These are phyloP conservation scores for Volucella inanis DNA, from an alignment of 2,888 invertebrate genomes.

Conservation along the genomic window DNA sequence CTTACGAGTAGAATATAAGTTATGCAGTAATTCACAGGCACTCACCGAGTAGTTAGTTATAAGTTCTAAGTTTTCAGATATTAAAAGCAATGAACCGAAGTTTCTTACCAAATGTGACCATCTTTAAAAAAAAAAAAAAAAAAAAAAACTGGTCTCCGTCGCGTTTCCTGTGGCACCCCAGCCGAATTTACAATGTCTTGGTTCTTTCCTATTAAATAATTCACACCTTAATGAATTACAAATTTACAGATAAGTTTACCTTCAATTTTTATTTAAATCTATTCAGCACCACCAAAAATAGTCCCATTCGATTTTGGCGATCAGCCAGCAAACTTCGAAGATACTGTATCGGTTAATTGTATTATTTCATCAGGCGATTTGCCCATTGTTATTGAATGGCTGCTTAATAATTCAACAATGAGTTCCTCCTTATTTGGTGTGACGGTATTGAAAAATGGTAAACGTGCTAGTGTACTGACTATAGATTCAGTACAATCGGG, in stretches of 20 bases:
- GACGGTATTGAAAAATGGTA: constrained; percentile 80
- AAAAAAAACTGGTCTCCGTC: too few relatives aligned
- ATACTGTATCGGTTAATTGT: constrained; percentile 86
- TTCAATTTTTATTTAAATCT: neutral
- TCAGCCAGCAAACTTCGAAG: constrained; percentile 85
- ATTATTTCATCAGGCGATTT: constrained; percentile 88
- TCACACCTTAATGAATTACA: too few relatives aligned
- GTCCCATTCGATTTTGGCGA: constrained; percentile 89
- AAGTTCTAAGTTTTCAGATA: too few relatives aligned
- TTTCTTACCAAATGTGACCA: too few relatives aligned
- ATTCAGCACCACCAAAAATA: constrained; percentile 88
- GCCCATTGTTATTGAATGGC: constrained; percentile 88
- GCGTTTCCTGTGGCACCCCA: too few relatives aligned
- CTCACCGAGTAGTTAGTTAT: too few relatives aligned
- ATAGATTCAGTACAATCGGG: constrained; percentile 86
- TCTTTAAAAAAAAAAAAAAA: too few relatives aligned
- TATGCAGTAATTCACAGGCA: too few relatives aligned
- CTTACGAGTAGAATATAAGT: neutral
- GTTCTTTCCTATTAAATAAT: too few relatives aligned
- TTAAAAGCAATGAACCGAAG: too few relatives aligned
- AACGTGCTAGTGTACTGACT: constrained; percentile 84
- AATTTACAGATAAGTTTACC: neutral
- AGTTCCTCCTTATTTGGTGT: constrained; percentile 71
- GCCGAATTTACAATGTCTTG: too few relatives aligned
- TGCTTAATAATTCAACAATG: constrained; percentile 82